Conservation (phyloP, 2,888 invertebrate genomes). For the Andrena bicolor region DNA sequence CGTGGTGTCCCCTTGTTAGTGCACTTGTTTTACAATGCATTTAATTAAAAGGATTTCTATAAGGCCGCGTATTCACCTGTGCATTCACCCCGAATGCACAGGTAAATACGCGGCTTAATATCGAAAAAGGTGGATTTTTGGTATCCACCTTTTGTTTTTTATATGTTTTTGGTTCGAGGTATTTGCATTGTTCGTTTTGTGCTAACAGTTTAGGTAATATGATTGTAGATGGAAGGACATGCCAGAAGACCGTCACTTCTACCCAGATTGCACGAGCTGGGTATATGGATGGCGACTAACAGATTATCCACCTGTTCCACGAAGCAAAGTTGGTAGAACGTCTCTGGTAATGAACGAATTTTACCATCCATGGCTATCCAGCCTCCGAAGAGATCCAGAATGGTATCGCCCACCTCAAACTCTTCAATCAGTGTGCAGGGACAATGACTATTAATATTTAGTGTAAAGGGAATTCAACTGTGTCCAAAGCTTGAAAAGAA, state of each 20-base stretch:
- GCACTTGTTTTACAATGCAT: too few relatives aligned
- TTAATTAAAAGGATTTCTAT: too few relatives aligned
- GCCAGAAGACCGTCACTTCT: conserved; percentile 79
- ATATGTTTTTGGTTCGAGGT: background rate
- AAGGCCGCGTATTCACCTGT: too few relatives aligned
- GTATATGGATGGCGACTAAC: conserved; percentile 79
- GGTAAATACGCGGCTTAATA: too few relatives aligned
- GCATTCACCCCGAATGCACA: too few relatives aligned
- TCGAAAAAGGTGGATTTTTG: too few relatives aligned
- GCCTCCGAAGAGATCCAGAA: conserved; percentile 73
- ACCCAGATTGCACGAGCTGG: conserved; percentile 80
- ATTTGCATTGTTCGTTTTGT: background rate
- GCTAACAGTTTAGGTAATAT: background rate
- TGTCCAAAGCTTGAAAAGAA: background rate
- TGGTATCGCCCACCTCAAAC: conserved; percentile 74
- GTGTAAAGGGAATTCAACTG: background rate
- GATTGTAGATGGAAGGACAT: conserved; percentile 73
- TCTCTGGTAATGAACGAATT: conserved; percentile 73
- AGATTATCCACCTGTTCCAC: conserved; percentile 70
- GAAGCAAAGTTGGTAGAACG: conserved; percentile 66
- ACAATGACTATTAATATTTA: conserved; percentile 12
- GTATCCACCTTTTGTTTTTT: background rate
- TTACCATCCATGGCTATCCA: conserved; percentile 75
- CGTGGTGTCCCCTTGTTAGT: too few relatives aligned
- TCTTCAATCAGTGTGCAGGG: conserved; percentile 13